Percentiles rank a stretch among this genome's conserved stretches.
These are phyloP conservation scores for Neoniphon sammara DNA, from an alignment of 2,797 vertebrate species.

Conservation along the genomic window DNA sequence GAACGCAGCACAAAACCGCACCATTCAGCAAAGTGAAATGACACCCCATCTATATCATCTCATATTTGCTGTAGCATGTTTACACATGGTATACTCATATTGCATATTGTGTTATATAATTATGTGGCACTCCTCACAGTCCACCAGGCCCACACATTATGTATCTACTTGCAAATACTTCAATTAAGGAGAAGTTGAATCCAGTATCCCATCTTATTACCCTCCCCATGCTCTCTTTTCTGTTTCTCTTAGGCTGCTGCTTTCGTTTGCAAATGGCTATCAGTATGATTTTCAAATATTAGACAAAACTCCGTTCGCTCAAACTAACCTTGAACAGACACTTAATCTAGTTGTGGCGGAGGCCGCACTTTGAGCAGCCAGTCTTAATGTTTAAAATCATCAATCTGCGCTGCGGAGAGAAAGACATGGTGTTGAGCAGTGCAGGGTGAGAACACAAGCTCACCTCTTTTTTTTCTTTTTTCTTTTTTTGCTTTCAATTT, in stretches of 20 bases:
- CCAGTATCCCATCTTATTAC: conserved; percentile 7
- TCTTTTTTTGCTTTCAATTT: conserved; percentile 32
- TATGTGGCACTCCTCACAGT: background rate
- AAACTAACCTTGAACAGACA: conserved; percentile 42
- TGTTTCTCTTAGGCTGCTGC: background rate
- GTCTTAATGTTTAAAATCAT: conserved; percentile 59
- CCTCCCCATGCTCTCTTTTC: background rate
- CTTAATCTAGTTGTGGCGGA: conserved; percentile 44
- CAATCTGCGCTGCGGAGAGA: conserved; percentile 42
- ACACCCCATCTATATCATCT: conserved; percentile 26
- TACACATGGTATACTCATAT: conserved; percentile 9
- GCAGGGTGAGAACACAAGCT: conserved; percentile 12
- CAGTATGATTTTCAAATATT: conserved; percentile 32
- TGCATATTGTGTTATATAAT: conserved; percentile 1
- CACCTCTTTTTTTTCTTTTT: conserved; percentile 22
- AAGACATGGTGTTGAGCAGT: conserved; percentile 8
- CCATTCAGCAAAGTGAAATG: conserved; percentile 33
- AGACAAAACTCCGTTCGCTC: conserved; percentile 36
- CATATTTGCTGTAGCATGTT: conserved; percentile 40
- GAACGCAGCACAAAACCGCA: conserved; percentile 31
- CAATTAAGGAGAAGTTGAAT: background rate
- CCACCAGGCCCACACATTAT: conserved; percentile 12
- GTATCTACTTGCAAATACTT: background rate
- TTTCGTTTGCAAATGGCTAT: conserved; percentile 43
- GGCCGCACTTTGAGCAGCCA: conserved; percentile 51